These are phyloP conservation scores for Catalaphyllia jardinei DNA, from an alignment of 64 coral and sea anemone genomes.

Conservation along the genomic window DNA sequence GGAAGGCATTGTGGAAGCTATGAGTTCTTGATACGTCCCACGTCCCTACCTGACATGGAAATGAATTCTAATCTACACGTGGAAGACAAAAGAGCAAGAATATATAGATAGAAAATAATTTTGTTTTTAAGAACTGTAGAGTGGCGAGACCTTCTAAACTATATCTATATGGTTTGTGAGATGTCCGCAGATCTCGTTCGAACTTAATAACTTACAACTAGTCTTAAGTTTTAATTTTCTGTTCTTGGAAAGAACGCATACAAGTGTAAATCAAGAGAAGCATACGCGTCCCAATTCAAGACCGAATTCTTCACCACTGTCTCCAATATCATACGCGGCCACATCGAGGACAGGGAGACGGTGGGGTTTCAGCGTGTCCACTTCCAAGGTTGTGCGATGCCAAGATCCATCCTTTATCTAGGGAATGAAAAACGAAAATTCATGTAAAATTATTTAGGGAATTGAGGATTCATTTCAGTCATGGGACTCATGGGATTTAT, in stretches of 20 bases:
- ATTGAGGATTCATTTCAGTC: background rate
- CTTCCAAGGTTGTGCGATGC: constrained; percentile 59
- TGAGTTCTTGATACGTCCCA: no score
- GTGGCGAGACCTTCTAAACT: background rate
- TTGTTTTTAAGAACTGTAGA: background rate
- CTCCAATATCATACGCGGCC: constrained; percentile 76
- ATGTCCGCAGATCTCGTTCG: background rate
- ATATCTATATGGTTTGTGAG: background rate
- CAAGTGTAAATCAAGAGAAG: constrained; percentile 44
- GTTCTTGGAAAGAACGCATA: background rate
- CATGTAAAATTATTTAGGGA: background rate
- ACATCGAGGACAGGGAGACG: constrained; percentile 67
- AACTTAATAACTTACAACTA: constrained; percentile 19
- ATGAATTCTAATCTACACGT: background rate
- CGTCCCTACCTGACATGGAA: no score
- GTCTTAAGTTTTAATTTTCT: background rate
- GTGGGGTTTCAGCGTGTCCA: constrained; percentile 63
- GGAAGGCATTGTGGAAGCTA: no score
- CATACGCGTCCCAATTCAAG: constrained; percentile 80
- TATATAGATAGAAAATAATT: background rate
- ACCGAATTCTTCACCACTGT: constrained; percentile 65
- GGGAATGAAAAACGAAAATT: background rate
- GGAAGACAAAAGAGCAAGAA: background rate
- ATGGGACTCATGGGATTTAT: background rate
- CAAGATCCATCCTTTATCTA: constrained; percentile 77